A percentile compares a stretch with the other conserved stretches of the same genome.
phyloP scores from a whole-genome alignment of 2,888 invertebrate species.

The Artemia sinica region DNA sequence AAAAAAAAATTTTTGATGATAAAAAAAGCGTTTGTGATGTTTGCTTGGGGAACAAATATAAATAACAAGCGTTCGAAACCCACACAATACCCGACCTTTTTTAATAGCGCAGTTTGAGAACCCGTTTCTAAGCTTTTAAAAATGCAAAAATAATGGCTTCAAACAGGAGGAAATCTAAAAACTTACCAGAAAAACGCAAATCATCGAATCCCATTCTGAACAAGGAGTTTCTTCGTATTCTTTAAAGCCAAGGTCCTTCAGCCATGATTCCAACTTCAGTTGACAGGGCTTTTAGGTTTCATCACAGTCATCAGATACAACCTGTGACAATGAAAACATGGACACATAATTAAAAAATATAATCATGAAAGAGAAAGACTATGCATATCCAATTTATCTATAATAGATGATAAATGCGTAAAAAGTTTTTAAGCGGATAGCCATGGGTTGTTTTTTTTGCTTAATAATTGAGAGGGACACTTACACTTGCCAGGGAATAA shows the following conservation, averaged over 20 bases:
- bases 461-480: no score
- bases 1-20: no score
- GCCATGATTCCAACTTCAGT: slow-evolving; percentile 58
- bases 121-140: background rate
- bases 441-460: no score
- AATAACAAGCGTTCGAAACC: background rate
- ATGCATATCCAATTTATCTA: no score
- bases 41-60: background rate
- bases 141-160: background rate
- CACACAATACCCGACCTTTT: background rate
- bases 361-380: no score
- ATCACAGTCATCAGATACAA: background rate
- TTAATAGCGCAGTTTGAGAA: background rate
- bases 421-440: no score
- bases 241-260: slow-evolving; percentile 53
- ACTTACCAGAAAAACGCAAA: slow-evolving; percentile 75
- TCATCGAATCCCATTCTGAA: slow-evolving; percentile 79
- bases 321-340: no score
- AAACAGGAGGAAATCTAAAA: slow-evolving; percentile 11
- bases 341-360: no score
- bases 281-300: slow-evolving; percentile 30
- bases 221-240: slow-evolving; percentile 68
- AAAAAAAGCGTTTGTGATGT: no score
- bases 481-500: no score
- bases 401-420: no score